Evolutionary conservation across 1,140 invertebrate species (phyloP).

Genomic region (Pachyrhynchus sulphureomaculatus): DNA sequence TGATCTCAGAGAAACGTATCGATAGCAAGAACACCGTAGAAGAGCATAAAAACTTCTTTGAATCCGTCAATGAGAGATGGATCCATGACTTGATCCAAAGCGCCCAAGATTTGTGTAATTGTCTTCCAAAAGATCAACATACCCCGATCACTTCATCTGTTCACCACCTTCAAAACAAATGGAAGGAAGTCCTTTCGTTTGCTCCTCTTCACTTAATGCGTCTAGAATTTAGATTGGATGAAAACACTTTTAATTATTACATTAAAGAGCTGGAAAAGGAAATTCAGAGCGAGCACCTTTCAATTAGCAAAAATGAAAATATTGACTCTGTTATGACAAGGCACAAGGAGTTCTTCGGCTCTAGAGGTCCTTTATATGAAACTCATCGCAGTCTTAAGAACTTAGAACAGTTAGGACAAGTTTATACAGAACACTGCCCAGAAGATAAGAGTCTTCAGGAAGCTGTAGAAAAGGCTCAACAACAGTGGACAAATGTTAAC

Average conservation of each 20-base stretch:
- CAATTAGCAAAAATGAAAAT: conserved; percentile 83
- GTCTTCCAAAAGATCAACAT: conserved; percentile 67
- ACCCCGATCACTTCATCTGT: conserved; percentile 68
- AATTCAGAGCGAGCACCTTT: conserved; percentile 80
- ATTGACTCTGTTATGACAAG: conserved; percentile 73
- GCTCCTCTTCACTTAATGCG: conserved; percentile 83
- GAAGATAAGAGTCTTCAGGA: conserved; percentile 66
- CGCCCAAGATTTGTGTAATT: conserved; percentile 76
- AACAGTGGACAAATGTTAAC: conserved; percentile 72
- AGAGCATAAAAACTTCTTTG: conserved; percentile 81
- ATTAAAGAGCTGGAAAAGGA: conserved; percentile 89
- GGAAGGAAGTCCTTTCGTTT: conserved; percentile 74
- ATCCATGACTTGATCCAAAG: conserved; percentile 78
- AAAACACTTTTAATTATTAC: conserved; percentile 80
- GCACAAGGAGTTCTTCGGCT: conserved; percentile 76
- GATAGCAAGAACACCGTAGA: conserved; percentile 80
- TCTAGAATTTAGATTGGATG: conserved; percentile 86
- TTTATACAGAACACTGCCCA: conserved; percentile 64
- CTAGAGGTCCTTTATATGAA: conserved; percentile 67
- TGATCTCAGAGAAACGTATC: conserved; percentile 78
- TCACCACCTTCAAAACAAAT: conserved; percentile 70
- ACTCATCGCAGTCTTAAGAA: conserved; percentile 74
- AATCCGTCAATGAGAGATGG: conserved; percentile 78
- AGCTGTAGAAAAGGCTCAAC: conserved; percentile 66
- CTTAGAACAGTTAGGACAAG: conserved; percentile 68